Evolutionary conservation across 1,140 invertebrate species (phyloP).

Genomic region (Babylonia areolata): DNA sequence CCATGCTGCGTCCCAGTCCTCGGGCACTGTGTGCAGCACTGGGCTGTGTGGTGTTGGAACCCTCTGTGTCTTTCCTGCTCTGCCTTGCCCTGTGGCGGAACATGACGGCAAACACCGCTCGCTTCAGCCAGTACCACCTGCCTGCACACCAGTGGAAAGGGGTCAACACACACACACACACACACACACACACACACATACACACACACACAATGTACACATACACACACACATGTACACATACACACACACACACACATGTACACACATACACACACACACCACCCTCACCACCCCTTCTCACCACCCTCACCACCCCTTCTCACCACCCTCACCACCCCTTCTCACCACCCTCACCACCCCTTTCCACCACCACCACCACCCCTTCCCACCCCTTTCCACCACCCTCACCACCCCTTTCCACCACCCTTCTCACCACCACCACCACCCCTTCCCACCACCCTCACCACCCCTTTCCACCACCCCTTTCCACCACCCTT

Average conservation of each 20-base stretch:
- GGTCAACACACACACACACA: neutral
- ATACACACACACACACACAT: neutral
- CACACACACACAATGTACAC: neutral
- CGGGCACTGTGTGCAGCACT: neutral
- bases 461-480: too few relatives aligned
- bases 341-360: too few relatives aligned
- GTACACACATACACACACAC: neutral
- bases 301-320: too few relatives aligned
- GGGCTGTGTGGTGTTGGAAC: neutral
- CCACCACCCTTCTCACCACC: too few relatives aligned
- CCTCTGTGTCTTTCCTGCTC: conserved; percentile 11
- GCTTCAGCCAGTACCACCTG: conserved; percentile 59
- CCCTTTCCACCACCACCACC: too few relatives aligned
- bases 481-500: too few relatives aligned
- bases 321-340: too few relatives aligned
- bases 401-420: too few relatives aligned
- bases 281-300: too few relatives aligned
- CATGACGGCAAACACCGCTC: conserved; percentile 47
- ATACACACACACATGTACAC: neutral
- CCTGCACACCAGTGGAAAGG: conserved; percentile 36
- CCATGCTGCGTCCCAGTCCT: conserved; percentile 44
- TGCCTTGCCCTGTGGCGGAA: conserved; percentile 43
- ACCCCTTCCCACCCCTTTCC: too few relatives aligned
- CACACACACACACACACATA: neutral
- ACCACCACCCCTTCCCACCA: too few relatives aligned